These are phyloP conservation scores for Ephydatia muelleri DNA, from an alignment of 37 sponge, comb jelly and placozoan genomes.

Conservation along the genomic window DNA sequence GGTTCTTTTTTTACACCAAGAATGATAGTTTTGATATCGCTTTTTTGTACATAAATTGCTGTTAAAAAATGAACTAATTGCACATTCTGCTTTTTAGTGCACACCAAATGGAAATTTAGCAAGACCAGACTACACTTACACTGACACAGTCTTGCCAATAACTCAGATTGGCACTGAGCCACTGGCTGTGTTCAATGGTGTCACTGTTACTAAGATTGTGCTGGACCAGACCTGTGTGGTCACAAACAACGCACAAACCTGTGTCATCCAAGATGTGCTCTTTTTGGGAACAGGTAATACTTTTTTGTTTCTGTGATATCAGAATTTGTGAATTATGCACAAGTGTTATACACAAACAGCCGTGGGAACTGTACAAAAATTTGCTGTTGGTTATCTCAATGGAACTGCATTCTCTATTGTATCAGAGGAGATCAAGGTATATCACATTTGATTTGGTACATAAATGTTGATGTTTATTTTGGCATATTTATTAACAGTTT, in stretches of 20 bases:
- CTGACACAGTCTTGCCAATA: not conserved
- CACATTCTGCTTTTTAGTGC: no score
- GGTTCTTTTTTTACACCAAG: no score
- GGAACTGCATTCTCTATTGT: not conserved
- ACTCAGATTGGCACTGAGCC: not conserved
- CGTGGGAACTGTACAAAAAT: not conserved
- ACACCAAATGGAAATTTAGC: not conserved
- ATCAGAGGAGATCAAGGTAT: not conserved
- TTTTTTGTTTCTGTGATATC: no score
- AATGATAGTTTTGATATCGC: no score
- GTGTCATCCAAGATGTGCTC: conserved; percentile 26
- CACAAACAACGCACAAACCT: not conserved
- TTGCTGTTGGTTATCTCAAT: not conserved
- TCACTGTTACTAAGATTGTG: not conserved
- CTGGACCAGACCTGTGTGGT: conserved; percentile 1
- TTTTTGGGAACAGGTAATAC: conserved; percentile 42
- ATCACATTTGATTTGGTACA: no score
- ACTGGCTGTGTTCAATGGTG: not conserved
- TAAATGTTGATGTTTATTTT: no score
- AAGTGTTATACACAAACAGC: not conserved
- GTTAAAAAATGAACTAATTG: no score
- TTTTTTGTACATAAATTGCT: no score
- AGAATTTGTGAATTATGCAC: not conserved
- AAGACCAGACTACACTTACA: not conserved
- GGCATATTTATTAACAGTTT: no score